Evolutionary conservation across 2,888 invertebrate species (phyloP).

Genomic region (Harmothoe impar): DNA sequence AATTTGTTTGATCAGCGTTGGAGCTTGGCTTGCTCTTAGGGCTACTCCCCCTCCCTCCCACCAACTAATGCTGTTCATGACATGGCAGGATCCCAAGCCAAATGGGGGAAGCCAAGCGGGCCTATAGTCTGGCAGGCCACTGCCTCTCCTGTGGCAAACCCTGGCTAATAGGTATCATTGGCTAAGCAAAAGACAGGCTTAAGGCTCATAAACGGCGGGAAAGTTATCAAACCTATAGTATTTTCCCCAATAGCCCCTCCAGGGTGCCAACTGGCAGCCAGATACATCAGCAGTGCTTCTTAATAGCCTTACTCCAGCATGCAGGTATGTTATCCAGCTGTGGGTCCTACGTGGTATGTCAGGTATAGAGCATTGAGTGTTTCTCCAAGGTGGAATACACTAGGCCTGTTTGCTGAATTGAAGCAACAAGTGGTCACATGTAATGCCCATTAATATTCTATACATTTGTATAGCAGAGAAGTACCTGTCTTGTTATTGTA

Average conservation of each 20-base stretch:
- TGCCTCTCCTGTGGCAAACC: background rate
- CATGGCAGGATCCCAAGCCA: conserved; percentile 32
- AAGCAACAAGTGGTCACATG: too few relatives aligned
- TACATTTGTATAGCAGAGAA: too few relatives aligned
- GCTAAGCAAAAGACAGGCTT: background rate
- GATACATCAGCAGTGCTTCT: background rate
- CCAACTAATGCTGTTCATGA: background rate
- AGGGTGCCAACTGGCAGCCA: conserved; percentile 7
- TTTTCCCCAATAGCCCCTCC: background rate
- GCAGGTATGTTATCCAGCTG: too few relatives aligned
- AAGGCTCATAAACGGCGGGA: background rate
- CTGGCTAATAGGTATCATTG: conserved; percentile 10
- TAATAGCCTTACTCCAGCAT: background rate
- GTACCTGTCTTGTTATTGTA: too few relatives aligned
- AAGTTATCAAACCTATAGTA: conserved; percentile 24
- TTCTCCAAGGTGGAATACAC: too few relatives aligned
- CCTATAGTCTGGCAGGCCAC: background rate
- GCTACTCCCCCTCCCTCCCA: background rate
- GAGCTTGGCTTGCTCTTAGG: background rate
- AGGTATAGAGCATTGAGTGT: too few relatives aligned
- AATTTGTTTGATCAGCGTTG: conserved; percentile 40
- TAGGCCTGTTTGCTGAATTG: too few relatives aligned
- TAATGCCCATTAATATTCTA: too few relatives aligned
- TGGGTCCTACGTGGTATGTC: too few relatives aligned
- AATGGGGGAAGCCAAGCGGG: conserved; percentile 5